These are phyloP conservation scores for Zootoca vivipara DNA, from an alignment of 2,113 vertebrate species.

Conservation along the genomic window DNA sequence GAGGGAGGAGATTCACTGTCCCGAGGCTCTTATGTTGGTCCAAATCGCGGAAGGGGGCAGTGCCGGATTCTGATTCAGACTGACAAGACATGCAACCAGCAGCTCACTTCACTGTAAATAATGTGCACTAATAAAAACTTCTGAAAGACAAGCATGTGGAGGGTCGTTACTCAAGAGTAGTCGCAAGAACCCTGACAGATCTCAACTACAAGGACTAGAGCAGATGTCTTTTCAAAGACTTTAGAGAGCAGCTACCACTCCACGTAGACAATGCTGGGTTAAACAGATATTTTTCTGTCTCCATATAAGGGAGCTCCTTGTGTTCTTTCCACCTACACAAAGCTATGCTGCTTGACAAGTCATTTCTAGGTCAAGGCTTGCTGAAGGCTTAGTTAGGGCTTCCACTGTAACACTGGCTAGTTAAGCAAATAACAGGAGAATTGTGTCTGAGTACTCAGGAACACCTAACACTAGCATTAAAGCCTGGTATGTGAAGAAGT, in stretches of 20 bases:
- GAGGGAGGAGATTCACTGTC: too few relatives aligned
- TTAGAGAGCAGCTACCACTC: not conserved
- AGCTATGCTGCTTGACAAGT: conserved; percentile 1
- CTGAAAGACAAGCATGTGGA: too few relatives aligned
- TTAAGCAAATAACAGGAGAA: fast-evolving
- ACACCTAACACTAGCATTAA: not conserved
- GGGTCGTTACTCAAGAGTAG: too few relatives aligned
- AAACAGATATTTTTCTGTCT: not conserved
- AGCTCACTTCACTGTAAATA: too few relatives aligned
- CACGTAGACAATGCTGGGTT: not conserved
- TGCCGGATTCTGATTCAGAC: too few relatives aligned
- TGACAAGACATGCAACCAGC: too few relatives aligned
- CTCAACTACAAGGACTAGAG: not conserved
- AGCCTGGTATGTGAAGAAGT: not conserved
- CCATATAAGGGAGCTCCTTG: not conserved
- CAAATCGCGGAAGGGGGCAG: too few relatives aligned
- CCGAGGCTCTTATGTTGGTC: too few relatives aligned
- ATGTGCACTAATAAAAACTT: too few relatives aligned
- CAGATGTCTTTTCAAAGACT: not conserved
- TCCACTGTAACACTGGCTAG: fast-evolving
- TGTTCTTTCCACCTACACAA: not conserved
- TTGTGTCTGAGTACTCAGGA: not conserved
- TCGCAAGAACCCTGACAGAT: too few relatives aligned
- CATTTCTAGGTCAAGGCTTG: conserved; percentile 8
- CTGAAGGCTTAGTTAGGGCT: fast-evolving